Base-by-base conservation (phyloP, 2,797 vertebrate species). In the Tachyglossus aculeatus region DNA sequence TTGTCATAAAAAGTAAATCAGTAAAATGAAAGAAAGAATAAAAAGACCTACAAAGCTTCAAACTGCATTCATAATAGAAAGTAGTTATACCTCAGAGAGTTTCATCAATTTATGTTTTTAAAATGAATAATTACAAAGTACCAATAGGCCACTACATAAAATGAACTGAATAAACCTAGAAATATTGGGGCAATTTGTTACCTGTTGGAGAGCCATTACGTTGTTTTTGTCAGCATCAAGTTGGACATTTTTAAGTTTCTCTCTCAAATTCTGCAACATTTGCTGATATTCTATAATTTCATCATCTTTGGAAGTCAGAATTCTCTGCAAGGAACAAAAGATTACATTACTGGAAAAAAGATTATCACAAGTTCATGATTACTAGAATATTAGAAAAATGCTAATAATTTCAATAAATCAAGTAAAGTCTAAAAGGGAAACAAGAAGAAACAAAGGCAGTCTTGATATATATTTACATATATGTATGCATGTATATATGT, bases 181-280 rank as follows among this genome's bases (percentile, higher is more conserved):
- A 68, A 59, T 24, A 41, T 1, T 21, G 2, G 16, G 1, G 39
- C 31, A 45, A 44, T 24, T 18, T 54, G 75, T 81, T 81, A 99
- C 97, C 97, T 99, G 97, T 77, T 97, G 97, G 76, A 99, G 88
- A 34, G 94, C 91, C 34, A 98, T 85, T 32, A 98, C 68, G 64
- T 90, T 97, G 91, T 92, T 97, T 89, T 96, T 98, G 87, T 99
- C 96, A 62, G 94, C 88, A 90, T 99, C 96, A 86, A 98, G 84
- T 65, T 98, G 95, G 9, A 92, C 85, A 32, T 94, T 88, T 63
- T 94, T 94, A 40, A 99, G 84, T 84, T 96, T 99, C 32, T 97
- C 96, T 78, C 91, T 93, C 70, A 98, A 84, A 43, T 94, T 94
- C 14, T 94, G 90, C 62, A 99, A 88, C 93, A 95, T 96, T 82